A percentile compares a stretch with the other conserved stretches of the same genome.
These are phyloP conservation scores for Agrypnia vestita DNA, from an alignment of 1,140 invertebrate genomes.

Conservation along the genomic window DNA sequence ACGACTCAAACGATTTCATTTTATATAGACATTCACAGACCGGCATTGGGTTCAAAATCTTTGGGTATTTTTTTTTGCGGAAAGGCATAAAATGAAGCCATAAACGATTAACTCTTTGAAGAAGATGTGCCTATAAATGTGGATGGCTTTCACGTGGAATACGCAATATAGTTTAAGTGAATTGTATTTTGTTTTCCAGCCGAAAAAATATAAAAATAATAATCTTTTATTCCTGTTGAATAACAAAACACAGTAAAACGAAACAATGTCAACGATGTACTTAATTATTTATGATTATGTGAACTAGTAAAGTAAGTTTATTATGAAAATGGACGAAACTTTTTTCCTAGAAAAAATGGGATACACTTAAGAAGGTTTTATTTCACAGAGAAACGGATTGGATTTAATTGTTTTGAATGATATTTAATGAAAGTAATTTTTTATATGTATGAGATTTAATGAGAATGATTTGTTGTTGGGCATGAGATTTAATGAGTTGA, in stretches of 20 bases:
- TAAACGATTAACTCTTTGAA: slow-evolving; percentile 20
- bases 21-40: no score
- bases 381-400: neutral
- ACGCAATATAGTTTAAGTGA: slow-evolving; percentile 6
- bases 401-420: neutral
- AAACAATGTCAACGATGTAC: slow-evolving; percentile 36
- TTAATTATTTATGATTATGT: slow-evolving; percentile 35
- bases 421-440: no score
- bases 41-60: no score
- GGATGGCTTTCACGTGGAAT: slow-evolving; percentile 20
- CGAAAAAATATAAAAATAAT: slow-evolving; percentile 9
- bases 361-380: slow-evolving; percentile 1
- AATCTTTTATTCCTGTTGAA: slow-evolving; percentile 9
- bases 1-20: no score
- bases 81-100: slow-evolving; percentile 8
- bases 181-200: slow-evolving; percentile 16
- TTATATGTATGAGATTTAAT: no score
- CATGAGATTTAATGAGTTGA: no score
- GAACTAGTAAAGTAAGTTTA: slow-evolving; percentile 25
- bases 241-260: slow-evolving; percentile 28
- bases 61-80: no score
- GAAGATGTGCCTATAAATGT: slow-evolving; percentile 21
- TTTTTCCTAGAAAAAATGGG: slow-evolving; percentile 12
- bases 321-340: slow-evolving; percentile 20
- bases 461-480: no score